phyloP scores from a whole-genome alignment of 1,140 invertebrate genomes.

The Papilio machaon region DNA sequence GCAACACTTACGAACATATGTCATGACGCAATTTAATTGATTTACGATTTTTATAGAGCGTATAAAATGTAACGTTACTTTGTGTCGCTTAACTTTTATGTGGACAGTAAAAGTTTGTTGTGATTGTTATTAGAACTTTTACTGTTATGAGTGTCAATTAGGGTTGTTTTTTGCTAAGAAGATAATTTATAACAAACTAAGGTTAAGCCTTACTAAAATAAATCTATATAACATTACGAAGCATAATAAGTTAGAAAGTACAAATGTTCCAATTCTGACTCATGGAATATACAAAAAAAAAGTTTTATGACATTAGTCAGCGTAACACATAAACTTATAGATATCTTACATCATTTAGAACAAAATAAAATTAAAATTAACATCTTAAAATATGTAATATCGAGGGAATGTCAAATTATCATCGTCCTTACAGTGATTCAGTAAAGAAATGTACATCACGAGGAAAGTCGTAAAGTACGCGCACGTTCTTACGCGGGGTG shows the following conservation, averaged over 20 bases:
- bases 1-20: conserved; percentile 48
- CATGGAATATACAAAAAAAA: too few relatives aligned
- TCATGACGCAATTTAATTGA: conserved; percentile 51
- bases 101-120: background rate
- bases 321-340: too few relatives aligned
- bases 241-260: background rate
- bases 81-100: background rate
- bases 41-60: conserved; percentile 46
- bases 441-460: conserved; percentile 20
- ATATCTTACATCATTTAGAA: background rate
- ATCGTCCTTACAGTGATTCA: conserved; percentile 1
- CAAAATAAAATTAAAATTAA: background rate
- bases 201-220: background rate
- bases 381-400: background rate
- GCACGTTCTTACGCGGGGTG: background rate
- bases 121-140: conserved; percentile 4
- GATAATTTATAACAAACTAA: too few relatives aligned
- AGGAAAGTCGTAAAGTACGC: conserved; percentile 26
- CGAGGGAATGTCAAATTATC: background rate
- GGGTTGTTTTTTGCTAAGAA: background rate
- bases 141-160: background rate
- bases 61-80: conserved; percentile 22
- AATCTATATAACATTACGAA: background rate
- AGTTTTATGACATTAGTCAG: too few relatives aligned
- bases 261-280: too few relatives aligned